Evolutionary conservation across 2,888 invertebrate species (phyloP), one percentile per base, ranked within the genome.

Genomic region (Drosophila paucipuncta): DNA sequence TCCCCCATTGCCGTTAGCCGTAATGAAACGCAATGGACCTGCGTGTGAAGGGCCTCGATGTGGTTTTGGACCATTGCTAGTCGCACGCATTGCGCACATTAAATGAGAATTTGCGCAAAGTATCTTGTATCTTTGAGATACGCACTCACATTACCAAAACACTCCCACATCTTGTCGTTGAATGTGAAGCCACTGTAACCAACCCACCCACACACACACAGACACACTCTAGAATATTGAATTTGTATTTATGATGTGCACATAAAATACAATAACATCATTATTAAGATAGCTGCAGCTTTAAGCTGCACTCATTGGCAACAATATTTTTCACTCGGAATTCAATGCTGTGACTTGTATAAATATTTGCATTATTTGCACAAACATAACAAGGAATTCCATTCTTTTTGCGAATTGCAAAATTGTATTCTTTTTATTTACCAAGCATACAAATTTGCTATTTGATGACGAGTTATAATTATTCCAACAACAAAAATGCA

Each of bases 21-120:
- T 89, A 85, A 89, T 85, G 85, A 85, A 85, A 89, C 89, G 85
- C 85, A 89, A 89, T 86, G 82, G 84, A 75, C 64, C 81, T 89
- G 79, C 73, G 81, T 84, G 86, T 86, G 76, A 78, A 78, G 69
- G 70, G 72, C 79, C 82, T 75, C 70, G 70, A 80, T 79, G 75
- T 70, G 81, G 66, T 68, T 64, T 77, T 66, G 63, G 64, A 13
- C 57, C 57, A 53, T 47, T 69, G 75, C 74, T 75, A 69, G 53
- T 62, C 60, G 65, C 75, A 76, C 76, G 75, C 75, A 75, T 66
- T 75, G 76, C 68, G 41, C 31, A 22, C 58, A 55, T 49, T 58
- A 72, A 80, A 76, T 80, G 72, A 66, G 76, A 80, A 76, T 80
- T 68, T 68, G 81, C 73, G 57, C 78, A 83, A 81, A 80, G 76